Base-by-base conservation (phyloP, 2,113 vertebrate genomes). In the Pachyramphus minor region DNA sequence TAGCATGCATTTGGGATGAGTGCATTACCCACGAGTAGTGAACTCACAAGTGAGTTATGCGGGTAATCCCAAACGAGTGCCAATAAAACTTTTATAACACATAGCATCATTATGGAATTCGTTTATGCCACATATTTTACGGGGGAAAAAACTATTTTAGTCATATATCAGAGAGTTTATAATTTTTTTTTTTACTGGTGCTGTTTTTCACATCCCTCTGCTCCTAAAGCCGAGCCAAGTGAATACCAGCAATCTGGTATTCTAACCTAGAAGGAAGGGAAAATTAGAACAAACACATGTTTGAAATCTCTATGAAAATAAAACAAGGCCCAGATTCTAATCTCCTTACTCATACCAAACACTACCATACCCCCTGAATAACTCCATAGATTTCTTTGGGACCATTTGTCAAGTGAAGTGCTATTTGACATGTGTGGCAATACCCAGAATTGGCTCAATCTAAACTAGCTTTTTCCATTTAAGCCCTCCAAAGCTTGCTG, bases 1-100 rank as follows among this genome's bases (percentile, higher is more conserved):
- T 86, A 90, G 90, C 90, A 75, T 95, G 64, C 88, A 62, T 96
- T 94, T 90, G 73, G 55, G 80, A 95, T 96, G 95, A 93, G 64
- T 56, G 41, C 88, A 90, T 95, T 93, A 88, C 90, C 88, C 96
- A 44, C 11, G 45, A 96, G 96, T 30, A 66, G 90, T 95, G 93
- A 97, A 95, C 88, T 96, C 93, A 96, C 85, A 60, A 95, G 49
- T 9, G 19, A 96, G 77, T 96, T 96, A 96, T 96, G 92, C 1
- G 64, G 92, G 93, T 93, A 94, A 96, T 86, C 92, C 92, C 92
- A 69, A 94, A 82, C 4, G 11, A 92, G 56, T 96, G 92, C 93
- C 92, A 96, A 37, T 94, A 95, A 95, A 92, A 90, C 31, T 94
- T 93, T 95, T 92, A 73, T 90, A 90, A 86, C 60, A 58, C 85